These are phyloP conservation scores for Crypturellus tataupa DNA, from an alignment of 2,797 vertebrate species.

Conservation along the genomic window DNA sequence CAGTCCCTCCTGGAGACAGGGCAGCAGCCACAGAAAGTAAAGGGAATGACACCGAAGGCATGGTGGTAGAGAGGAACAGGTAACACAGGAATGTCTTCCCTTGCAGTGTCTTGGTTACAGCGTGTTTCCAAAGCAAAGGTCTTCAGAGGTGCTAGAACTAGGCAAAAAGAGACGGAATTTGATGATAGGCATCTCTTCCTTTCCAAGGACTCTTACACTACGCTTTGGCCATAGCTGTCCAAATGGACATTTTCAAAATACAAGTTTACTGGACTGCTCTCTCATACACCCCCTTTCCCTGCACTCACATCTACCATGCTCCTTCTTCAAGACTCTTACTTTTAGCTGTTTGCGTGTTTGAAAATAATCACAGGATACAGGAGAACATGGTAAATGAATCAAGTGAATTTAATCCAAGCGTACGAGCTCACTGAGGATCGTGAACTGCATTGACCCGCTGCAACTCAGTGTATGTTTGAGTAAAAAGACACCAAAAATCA, in stretches of 20 bases:
- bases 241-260: not conserved
- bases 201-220: not conserved
- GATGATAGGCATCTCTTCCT: not conserved
- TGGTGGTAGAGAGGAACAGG: not conserved
- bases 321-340: not conserved
- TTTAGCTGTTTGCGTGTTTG: not conserved
- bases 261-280: not conserved
- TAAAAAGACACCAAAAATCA: not conserved
- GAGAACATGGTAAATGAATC: not conserved
- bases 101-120: not conserved
- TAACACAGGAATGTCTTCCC: not conserved
- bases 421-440: not conserved
- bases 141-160: not conserved
- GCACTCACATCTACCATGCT: not conserved
- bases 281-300: not conserved
- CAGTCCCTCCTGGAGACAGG: rapidly evolving
- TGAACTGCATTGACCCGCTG: not conserved
- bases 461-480: not conserved
- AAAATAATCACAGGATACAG: not conserved
- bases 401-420: not conserved
- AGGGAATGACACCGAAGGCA: rapidly evolving
- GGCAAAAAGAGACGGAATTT: not conserved
- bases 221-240: not conserved
- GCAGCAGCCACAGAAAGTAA: not conserved
- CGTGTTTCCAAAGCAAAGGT: not conserved